Percentiles rank a stretch among this genome's conserved stretches.
Evolutionary conservation across 2,113 vertebrate species (phyloP).

Genomic region (Myotis lucifugus): DNA sequence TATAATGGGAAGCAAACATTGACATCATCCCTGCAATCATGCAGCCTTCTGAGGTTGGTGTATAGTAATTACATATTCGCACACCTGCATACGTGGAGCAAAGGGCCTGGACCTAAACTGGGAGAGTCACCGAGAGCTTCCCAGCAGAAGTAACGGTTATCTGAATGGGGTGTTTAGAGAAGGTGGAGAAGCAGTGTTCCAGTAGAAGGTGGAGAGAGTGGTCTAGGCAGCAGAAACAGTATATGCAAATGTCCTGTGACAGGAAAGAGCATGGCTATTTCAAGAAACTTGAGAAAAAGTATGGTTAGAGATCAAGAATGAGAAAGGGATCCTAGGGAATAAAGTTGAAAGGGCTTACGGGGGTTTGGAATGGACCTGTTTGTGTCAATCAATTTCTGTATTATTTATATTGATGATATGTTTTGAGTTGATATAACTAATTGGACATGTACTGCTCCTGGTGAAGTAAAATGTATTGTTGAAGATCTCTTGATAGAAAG

Average conservation of each 20-base stretch:
- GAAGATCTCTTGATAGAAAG: not conserved
- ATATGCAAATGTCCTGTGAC: not conserved
- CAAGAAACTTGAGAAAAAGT: not conserved
- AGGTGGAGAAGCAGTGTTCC: not conserved
- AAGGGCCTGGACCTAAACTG: not conserved
- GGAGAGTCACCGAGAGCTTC: not conserved
- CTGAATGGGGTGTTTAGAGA: not conserved
- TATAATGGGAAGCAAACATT: not conserved
- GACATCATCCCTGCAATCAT: not conserved
- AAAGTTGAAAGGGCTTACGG: not conserved
- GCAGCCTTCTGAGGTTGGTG: not conserved
- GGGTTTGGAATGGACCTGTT: not conserved
- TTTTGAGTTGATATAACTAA: conserved; percentile 20
- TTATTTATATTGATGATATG: not conserved
- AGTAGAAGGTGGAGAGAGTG: not conserved
- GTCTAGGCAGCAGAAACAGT: not conserved
- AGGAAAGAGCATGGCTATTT: not conserved
- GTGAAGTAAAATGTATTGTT: not conserved
- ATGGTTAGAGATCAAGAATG: not conserved
- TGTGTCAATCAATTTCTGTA: not conserved
- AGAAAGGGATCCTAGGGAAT: not conserved
- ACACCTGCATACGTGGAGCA: accelerated
- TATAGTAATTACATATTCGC: not conserved
- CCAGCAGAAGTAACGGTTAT: not conserved
- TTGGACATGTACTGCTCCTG: not conserved